A percentile compares a stretch with the other conserved stretches of the same genome.
Evolutionary conservation across 2,888 invertebrate species (phyloP).

Genomic region (Dicycla oo): DNA sequence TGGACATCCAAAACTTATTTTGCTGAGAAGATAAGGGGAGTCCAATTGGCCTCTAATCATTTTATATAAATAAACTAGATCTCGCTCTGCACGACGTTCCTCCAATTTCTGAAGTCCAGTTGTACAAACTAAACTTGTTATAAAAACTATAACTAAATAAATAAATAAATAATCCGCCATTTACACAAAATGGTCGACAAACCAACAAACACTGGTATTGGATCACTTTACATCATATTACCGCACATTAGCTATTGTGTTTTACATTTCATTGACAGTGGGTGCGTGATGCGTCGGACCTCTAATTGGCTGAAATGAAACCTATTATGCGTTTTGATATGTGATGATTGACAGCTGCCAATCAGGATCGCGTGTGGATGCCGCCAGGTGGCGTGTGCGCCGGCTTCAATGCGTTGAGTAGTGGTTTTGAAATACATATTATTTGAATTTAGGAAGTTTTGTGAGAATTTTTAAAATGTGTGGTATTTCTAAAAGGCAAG

Average conservation of each 20-base stretch:
- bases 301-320: conserved; percentile 84
- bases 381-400: conserved; percentile 83
- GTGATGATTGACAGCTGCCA: conserved; percentile 88
- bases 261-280: conserved; percentile 76
- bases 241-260: conserved; percentile 70
- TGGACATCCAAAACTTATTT: too few species aligned
- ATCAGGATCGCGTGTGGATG: conserved; percentile 80
- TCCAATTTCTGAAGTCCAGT: too few species aligned
- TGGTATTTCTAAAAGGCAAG: not conserved
- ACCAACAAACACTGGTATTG: conserved; percentile 15
- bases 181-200: conserved; percentile 19
- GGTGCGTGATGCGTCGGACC: conserved; percentile 78
- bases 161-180: conserved; percentile 11
- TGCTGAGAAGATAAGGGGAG: too few species aligned
- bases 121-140: too few species aligned
- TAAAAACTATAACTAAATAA: conserved; percentile 6
- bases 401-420: conserved; percentile 34
- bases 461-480: not conserved
- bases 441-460: conserved; percentile 5
- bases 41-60: too few species aligned
- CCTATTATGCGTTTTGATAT: conserved; percentile 82
- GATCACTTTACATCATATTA: conserved; percentile 46
- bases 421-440: conserved; percentile 41
- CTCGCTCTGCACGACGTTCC: too few species aligned
- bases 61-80: too few species aligned